phyloP scores from a whole-genome alignment of 2,113 vertebrate genomes.

The Antennarius striatus region DNA sequence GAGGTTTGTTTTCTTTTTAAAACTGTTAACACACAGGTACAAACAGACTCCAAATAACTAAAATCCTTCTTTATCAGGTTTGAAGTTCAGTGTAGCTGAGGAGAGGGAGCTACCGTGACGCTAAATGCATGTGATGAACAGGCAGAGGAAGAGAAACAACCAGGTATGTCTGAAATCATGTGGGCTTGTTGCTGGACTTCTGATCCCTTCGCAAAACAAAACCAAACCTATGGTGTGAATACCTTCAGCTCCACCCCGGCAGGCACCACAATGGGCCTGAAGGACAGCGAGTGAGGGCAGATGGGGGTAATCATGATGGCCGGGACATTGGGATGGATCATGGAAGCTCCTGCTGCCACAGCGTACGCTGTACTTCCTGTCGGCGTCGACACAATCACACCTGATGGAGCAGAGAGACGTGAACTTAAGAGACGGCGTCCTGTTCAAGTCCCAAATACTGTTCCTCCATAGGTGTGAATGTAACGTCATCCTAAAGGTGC shows the following conservation, averaged over 20 bases:
- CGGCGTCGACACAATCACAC: conserved; percentile 83
- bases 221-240: neutral
- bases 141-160: neutral
- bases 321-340: conserved; percentile 85
- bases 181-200: neutral
- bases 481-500: neutral
- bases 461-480: too few relatives aligned
- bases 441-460: neutral
- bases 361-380: conserved; percentile 84
- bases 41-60: too few relatives aligned
- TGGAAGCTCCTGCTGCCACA: conserved; percentile 83
- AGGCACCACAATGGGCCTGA: conserved; percentile 84
- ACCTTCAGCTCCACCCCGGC: conserved; percentile 84
- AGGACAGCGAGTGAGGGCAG: conserved; percentile 85
- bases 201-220: neutral
- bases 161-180: neutral
- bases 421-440: neutral
- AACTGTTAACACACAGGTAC: too few relatives aligned
- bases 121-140: neutral
- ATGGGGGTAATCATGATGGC: conserved; percentile 87
- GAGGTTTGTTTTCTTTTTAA: too few relatives aligned
- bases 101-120: too few relatives aligned
- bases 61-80: too few relatives aligned
- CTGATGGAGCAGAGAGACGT: conserved; percentile 51
- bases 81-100: too few relatives aligned